Evolutionary conservation across 2,888 invertebrate genomes (phyloP), one percentile per base, ranked within the genome.

Genomic region (Ectemnius continuus): DNA sequence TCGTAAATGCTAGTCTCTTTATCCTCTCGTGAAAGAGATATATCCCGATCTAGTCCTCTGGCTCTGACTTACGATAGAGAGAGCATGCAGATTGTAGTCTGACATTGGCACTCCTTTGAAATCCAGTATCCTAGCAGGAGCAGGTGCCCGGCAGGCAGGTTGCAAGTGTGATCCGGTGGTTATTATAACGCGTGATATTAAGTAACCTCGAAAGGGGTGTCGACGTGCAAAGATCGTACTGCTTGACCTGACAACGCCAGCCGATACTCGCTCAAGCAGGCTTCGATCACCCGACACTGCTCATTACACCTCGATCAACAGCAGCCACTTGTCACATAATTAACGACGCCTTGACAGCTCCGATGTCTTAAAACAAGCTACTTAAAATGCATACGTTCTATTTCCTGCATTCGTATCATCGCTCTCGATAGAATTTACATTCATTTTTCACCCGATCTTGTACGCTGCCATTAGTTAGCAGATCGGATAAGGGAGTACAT

Each of bases 201-300:
- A 75, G 73, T 68, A 70, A 75, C 74, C 70, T 70, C 67, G 72
- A 74, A 64, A 73, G 62, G 78, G 82, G 74, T 73, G 73, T 64
- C 76, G 76, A 79, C 68, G 67, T 68, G 72, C 70, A 72, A 60
- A 61, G 23, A 63, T 70, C 79, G 73, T 69, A 69, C 70, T 67
- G 73, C 75, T 70, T 82, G 82, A 84, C 84, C 83, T 70, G 75
- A 67, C 52, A 5, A 69, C 69, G 72, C 70, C 70, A 78, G 76
- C 74, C 83, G 83, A 83, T 83, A 81, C 82, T 14, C 52, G 63
- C 70, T 75, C 70, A 73, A 84, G 76, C 79, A 81, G 82, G 83
- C 81, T 61, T 70, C 81, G 85, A 84, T 83, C 84, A 84, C 75
- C 84, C 68, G 84, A 84, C 85, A 85, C 84, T 81, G 73, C 78